Conservation (phyloP, 2,113 vertebrate genomes). For the Ammodytes marinus region DNA sequence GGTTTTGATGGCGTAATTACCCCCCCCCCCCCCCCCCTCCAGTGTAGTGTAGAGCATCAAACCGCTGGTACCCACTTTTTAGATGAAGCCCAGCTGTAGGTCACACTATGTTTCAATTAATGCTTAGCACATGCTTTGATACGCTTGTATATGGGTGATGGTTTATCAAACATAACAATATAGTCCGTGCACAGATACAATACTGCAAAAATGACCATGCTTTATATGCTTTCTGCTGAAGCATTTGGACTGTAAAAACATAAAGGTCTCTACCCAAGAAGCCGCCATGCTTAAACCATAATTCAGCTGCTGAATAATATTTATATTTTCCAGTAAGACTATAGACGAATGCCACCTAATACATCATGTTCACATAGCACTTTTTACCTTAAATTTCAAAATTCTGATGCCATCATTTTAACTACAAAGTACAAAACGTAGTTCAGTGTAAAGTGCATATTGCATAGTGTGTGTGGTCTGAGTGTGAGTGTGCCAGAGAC, state of each 20-base stretch:
- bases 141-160: neutral
- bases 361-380: neutral
- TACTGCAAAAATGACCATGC: neutral
- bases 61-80: neutral
- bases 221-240: neutral
- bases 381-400: neutral
- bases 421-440: too few relatives aligned
- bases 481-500: too few relatives aligned
- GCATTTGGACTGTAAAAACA: neutral
- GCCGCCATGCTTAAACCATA: neutral
- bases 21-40: neutral
- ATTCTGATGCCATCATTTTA: neutral
- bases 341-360: too few relatives aligned
- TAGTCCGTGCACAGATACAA: neutral
- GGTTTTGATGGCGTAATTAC: slow-evolving; percentile 55
- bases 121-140: neutral
- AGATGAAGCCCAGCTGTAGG: slow-evolving; percentile 18
- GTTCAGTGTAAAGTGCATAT: too few relatives aligned
- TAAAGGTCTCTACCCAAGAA: neutral
- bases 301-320: neutral
- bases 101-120: slow-evolving; percentile 20
- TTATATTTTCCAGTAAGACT: neutral
- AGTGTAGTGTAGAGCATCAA: slow-evolving; percentile 37
- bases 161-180: neutral
- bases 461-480: too few relatives aligned